These are phyloP conservation scores for Lepidocolaptes lacrymiger DNA, from an alignment of 2,797 vertebrate species.

Conservation along the genomic window DNA sequence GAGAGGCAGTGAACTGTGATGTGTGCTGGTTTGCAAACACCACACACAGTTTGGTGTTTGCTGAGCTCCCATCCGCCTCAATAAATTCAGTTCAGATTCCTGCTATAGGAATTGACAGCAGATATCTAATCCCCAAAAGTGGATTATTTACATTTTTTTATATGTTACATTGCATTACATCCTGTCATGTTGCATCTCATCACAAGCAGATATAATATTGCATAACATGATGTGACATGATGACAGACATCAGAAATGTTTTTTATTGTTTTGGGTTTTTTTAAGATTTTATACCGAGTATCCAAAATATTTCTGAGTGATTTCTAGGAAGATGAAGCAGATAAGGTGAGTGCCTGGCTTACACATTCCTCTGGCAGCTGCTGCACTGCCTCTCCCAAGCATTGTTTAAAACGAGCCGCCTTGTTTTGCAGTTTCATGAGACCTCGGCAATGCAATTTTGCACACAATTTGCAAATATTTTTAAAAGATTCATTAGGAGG, in stretches of 20 bases:
- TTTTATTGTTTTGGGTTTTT: constrained; percentile 23
- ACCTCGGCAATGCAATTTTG: not conserved
- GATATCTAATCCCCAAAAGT: constrained; percentile 80
- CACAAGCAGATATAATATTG: constrained; percentile 70
- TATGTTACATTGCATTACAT: constrained; percentile 80
- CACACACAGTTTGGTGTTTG: constrained; percentile 65
- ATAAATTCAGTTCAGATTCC: constrained; percentile 74
- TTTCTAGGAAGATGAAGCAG: not conserved
- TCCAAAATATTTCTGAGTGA: constrained; percentile 31
- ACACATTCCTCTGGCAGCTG: not conserved
- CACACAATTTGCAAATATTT: constrained; percentile 59
- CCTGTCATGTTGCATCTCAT: constrained; percentile 77
- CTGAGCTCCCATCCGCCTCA: constrained; percentile 75
- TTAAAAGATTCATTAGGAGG: constrained; percentile 39
- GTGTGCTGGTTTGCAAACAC: constrained; percentile 68
- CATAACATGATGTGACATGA: constrained; percentile 74
- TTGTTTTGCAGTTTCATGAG: not conserved
- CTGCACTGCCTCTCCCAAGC: not conserved
- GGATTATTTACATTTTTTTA: constrained; percentile 85
- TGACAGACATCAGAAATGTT: constrained; percentile 72
- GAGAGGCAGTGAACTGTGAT: constrained; percentile 76
- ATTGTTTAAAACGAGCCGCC: constrained; percentile 1
- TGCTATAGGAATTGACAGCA: constrained; percentile 78
- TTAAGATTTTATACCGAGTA: not conserved
- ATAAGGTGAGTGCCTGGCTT: not conserved